A percentile compares a stretch with the other conserved stretches of the same genome.
Conservation (phyloP, 2,113 vertebrate genomes). For the Lepisosteus osseus region DNA sequence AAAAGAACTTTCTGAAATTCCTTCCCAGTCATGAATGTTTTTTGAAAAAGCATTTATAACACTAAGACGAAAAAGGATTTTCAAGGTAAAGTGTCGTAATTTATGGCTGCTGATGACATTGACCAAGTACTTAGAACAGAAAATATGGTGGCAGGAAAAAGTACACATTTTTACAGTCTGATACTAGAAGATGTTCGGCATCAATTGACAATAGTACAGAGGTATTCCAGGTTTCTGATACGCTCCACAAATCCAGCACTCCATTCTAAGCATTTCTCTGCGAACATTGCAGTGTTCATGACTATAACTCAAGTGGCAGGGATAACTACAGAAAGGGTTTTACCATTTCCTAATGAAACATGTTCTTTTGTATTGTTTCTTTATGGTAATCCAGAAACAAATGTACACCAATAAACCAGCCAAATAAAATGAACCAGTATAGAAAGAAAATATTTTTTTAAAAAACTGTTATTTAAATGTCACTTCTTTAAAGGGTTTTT, state of each 20-base stretch:
- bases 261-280: too few species aligned
- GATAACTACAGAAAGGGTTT: too few species aligned
- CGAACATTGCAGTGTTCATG: too few species aligned
- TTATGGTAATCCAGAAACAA: too few species aligned
- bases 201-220: background rate
- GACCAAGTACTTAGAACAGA: background rate
- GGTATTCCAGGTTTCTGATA: background rate
- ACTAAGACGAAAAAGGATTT: slow-evolving; percentile 8
- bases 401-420: too few species aligned
- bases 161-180: slow-evolving; percentile 10
- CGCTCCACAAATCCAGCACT: background rate
- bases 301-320: too few species aligned
- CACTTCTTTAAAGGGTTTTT: slow-evolving; percentile 19
- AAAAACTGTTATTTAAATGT: too few species aligned
- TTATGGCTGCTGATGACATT: slow-evolving; percentile 5
- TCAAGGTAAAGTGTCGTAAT: slow-evolving; percentile 5
- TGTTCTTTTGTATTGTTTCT: too few species aligned
- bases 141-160: background rate
- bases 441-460: too few species aligned
- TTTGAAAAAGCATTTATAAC: slow-evolving; percentile 10
- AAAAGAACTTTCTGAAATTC: slow-evolving; percentile 38
- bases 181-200: background rate
- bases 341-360: too few species aligned
- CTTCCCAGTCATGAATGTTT: slow-evolving; percentile 44
- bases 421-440: too few species aligned